Evolutionary conservation across 2,888 invertebrate species (phyloP).

Genomic region (Spisula subtruncata): DNA sequence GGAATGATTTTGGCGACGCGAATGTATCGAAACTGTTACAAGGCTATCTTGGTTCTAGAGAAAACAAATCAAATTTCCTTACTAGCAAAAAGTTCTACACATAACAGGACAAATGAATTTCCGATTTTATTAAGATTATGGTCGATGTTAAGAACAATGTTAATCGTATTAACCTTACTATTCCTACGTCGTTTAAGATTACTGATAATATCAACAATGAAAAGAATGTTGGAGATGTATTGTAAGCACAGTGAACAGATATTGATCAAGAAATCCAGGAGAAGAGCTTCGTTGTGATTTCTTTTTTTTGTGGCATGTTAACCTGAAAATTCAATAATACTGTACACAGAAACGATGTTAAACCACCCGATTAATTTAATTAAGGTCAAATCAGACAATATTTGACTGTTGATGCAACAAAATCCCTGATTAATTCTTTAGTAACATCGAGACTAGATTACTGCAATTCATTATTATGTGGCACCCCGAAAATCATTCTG

Average conservation of each 20-base stretch:
- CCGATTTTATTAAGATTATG: background rate
- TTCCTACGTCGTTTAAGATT: background rate
- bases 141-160: background rate
- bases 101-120: background rate
- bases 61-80: conserved; percentile 13
- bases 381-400: too few relatives aligned
- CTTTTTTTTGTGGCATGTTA: background rate
- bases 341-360: background rate
- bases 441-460: too few relatives aligned
- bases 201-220: background rate
- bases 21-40: background rate
- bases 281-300: too few relatives aligned
- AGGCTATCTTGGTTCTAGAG: background rate
- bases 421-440: too few relatives aligned
- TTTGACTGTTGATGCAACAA: too few relatives aligned
- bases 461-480: too few relatives aligned
- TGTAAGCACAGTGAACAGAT: background rate
- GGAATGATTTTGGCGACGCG: too few relatives aligned
- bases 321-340: background rate
- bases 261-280: background rate
- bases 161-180: background rate
- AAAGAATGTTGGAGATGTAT: background rate
- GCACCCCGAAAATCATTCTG: too few relatives aligned
- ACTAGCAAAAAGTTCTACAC: background rate
- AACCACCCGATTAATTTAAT: background rate